These are phyloP conservation scores for Calliopsis andreniformis DNA, from an alignment of 1,140 invertebrate genomes.

Conservation along the genomic window DNA sequence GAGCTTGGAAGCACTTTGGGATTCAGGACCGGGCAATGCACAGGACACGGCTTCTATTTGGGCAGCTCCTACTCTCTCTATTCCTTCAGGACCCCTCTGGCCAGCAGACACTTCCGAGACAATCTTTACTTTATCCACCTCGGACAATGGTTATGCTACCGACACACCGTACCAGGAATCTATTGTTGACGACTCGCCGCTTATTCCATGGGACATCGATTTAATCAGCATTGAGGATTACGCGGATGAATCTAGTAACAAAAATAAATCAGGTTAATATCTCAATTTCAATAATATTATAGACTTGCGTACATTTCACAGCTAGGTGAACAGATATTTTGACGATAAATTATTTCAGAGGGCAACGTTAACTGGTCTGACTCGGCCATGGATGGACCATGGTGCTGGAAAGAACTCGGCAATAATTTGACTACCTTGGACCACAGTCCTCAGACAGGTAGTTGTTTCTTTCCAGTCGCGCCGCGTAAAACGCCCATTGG, in stretches of 20 bases:
- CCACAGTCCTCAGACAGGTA: constrained; percentile 68
- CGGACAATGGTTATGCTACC: constrained; percentile 59
- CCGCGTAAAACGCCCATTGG: constrained; percentile 71
- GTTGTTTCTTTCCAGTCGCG: constrained; percentile 69
- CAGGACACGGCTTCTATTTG: constrained; percentile 77
- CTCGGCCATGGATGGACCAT: constrained; percentile 72
- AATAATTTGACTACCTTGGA: constrained; percentile 68
- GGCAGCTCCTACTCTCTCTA: constrained; percentile 79
- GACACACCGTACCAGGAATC: constrained; percentile 71
- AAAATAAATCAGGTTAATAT: constrained; percentile 61
- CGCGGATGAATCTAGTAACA: constrained; percentile 65
- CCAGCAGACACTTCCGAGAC: constrained; percentile 72
- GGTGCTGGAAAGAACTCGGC: constrained; percentile 75
- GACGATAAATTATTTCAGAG: constrained; percentile 60
- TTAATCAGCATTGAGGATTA: constrained; percentile 73
- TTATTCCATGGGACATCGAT: constrained; percentile 77
- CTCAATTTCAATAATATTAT: constrained; percentile 32
- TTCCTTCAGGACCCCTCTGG: constrained; percentile 78
- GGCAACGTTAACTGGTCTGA: constrained; percentile 75
- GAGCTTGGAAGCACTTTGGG: constrained; percentile 85
- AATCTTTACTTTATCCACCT: constrained; percentile 69
- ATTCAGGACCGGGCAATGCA: constrained; percentile 75
- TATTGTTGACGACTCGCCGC: constrained; percentile 74
- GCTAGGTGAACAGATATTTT: constrained; percentile 24
- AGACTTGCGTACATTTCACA: constrained; percentile 48